Conservation (phyloP, 2,797 vertebrate genomes). For the Pterois miles region DNA sequence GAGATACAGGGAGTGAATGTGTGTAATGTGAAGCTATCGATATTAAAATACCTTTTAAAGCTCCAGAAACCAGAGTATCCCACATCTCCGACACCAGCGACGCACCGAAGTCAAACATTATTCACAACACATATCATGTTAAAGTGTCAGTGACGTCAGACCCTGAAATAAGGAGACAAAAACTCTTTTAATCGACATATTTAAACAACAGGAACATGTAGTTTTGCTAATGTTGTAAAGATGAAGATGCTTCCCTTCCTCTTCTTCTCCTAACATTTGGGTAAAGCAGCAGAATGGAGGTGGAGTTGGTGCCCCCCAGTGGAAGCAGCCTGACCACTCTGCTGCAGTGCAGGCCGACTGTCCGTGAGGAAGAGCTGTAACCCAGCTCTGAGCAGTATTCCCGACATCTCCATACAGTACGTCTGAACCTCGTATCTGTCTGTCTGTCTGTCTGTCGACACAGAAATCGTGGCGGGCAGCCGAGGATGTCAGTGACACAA, state of each 20-base stretch:
- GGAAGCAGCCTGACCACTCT: too few relatives aligned
- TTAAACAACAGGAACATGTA: background rate
- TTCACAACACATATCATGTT: background rate
- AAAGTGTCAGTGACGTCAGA: background rate
- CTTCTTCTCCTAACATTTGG: background rate
- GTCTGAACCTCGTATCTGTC: background rate
- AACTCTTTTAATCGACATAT: background rate
- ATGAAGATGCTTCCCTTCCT: background rate
- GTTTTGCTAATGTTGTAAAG: background rate
- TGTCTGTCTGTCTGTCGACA: slow-evolving; percentile 49
- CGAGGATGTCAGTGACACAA: slow-evolving; percentile 89
- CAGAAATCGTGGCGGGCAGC: slow-evolving; percentile 87
- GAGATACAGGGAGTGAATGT: background rate
- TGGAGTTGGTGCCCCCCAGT: slow-evolving; percentile 28
- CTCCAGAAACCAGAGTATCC: background rate
- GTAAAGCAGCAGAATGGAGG: background rate
- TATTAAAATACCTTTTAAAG: background rate
- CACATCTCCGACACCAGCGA: background rate
- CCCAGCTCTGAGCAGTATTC: too few relatives aligned
- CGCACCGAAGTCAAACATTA: background rate
- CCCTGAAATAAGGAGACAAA: background rate
- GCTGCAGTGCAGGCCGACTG: too few relatives aligned
- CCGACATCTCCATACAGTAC: background rate
- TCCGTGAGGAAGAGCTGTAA: too few relatives aligned
- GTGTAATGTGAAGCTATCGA: background rate